These are phyloP conservation scores for Dyspetes luteomarginatus DNA, from an alignment of 2,888 invertebrate species.

Conservation along the genomic window DNA sequence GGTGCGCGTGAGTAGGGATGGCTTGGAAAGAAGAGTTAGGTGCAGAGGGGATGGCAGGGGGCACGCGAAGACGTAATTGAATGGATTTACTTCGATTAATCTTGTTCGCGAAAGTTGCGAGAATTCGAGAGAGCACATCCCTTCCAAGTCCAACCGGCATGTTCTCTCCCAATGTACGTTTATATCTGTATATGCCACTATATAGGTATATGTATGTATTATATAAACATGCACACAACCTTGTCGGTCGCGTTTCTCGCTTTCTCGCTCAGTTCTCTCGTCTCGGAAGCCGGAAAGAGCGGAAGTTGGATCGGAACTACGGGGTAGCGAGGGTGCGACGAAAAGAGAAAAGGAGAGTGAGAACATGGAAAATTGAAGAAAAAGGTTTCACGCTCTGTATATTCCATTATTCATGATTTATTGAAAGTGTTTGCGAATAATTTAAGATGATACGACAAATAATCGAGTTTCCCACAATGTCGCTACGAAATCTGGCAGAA, in stretches of 20 bases:
- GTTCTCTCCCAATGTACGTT: too few relatives aligned
- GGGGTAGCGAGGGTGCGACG: background rate
- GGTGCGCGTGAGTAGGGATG: background rate
- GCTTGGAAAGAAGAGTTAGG: background rate
- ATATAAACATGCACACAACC: background rate
- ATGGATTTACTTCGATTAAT: conserved; percentile 65
- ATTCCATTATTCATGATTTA: conserved; percentile 57
- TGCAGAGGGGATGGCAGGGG: background rate
- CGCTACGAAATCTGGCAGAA: background rate
- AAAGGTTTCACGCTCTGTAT: conserved; percentile 22
- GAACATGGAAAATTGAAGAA: background rate
- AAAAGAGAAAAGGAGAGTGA: background rate
- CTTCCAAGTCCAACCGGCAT: background rate
- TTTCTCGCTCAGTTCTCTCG: background rate
- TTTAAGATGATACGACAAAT: conserved; percentile 39
- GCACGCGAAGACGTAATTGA: conserved; percentile 58
- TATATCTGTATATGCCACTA: background rate
- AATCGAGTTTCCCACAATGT: conserved; percentile 22
- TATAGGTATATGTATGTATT: too few relatives aligned
- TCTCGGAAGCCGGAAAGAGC: conserved; percentile 12
- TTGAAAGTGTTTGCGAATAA: conserved; percentile 52
- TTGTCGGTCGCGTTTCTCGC: conserved; percentile 10
- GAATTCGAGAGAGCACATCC: conserved; percentile 52
- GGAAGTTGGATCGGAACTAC: conserved; percentile 47
- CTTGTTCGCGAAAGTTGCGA: conserved; percentile 61